phyloP scores from a whole-genome alignment of 1,140 invertebrate genomes.

The Euura saliciscinereae region DNA sequence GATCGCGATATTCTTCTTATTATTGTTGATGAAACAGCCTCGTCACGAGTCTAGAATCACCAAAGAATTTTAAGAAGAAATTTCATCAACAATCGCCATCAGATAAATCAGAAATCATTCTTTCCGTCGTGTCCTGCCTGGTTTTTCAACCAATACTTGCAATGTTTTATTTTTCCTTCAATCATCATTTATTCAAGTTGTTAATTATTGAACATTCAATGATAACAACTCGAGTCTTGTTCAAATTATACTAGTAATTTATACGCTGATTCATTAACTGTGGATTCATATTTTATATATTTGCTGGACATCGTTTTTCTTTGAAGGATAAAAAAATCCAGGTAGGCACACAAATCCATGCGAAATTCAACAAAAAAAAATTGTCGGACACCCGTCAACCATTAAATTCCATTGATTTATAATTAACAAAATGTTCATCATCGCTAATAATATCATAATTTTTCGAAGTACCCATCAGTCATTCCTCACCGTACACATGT shows the following conservation, averaged over 20 bases:
- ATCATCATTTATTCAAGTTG: background rate
- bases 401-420: background rate
- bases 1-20: slow-evolving; percentile 24
- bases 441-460: background rate
- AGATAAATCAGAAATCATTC: background rate
- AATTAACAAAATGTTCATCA: background rate
- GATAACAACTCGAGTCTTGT: background rate
- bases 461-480: background rate
- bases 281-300: too few relatives aligned
- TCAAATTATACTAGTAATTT: too few relatives aligned
- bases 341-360: too few relatives aligned
- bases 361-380: background rate
- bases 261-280: too few relatives aligned
- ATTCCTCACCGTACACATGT: background rate
- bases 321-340: background rate
- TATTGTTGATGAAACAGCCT: background rate
- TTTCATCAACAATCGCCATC: background rate
- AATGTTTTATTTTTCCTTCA: background rate
- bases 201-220: background rate
- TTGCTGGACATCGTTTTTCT: too few relatives aligned
- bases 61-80: background rate
- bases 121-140: background rate
- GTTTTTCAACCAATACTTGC: background rate
- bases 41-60: background rate
- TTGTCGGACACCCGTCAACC: background rate